Evolutionary conservation across 2,797 vertebrate species (phyloP), one percentile per base, ranked within the genome.

Genomic region (Petrocephalus schoutedeni): DNA sequence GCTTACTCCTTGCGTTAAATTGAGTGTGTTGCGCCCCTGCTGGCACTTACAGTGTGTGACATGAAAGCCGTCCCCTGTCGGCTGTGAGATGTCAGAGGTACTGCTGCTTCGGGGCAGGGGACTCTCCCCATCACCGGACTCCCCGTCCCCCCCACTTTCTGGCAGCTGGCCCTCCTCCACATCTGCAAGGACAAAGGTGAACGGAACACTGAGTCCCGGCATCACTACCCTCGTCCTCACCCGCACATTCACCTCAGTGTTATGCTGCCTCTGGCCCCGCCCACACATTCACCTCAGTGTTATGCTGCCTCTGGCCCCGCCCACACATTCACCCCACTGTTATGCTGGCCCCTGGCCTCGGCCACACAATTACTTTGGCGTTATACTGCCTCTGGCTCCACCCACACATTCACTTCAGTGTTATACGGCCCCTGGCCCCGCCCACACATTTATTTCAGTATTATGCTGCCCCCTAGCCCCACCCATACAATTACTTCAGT

Each of bases 51-150:
- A 28, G 12, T 45, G 8, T 7, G 0, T 95, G 98, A 98, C 97
- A 94, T 96, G 97, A 54, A 97, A 93, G 61, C 94, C 91, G 45
- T 97, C 96, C 14, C 95, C 94, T 67, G 95, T 93, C 0, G 97
- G 96, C 87, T 98, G 97, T n/a, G 96, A 93, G 93, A 99, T 96
- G 91, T 99, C 98, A 0, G 98, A 98, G 61, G 97, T 96, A 93
- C 98, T 99, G 93, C 97, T 98, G 91, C 98, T 99, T 86, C 98
- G 96, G 16, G 95, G 94, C 10, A 99, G 95, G 77, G 95, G 95
- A 89, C 95, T 96, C 23, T 97, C 97, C 36, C 93, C 96, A 3
- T 96, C 96, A 67, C 91, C 93, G 67, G 94, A 86, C 88, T 98
- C 97, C 2, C 94, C 87, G 45, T 94, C 95, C 7, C 91, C 88